Evolutionary conservation across 2,888 invertebrate species (phyloP).

Genomic region (Selenia dentaria): DNA sequence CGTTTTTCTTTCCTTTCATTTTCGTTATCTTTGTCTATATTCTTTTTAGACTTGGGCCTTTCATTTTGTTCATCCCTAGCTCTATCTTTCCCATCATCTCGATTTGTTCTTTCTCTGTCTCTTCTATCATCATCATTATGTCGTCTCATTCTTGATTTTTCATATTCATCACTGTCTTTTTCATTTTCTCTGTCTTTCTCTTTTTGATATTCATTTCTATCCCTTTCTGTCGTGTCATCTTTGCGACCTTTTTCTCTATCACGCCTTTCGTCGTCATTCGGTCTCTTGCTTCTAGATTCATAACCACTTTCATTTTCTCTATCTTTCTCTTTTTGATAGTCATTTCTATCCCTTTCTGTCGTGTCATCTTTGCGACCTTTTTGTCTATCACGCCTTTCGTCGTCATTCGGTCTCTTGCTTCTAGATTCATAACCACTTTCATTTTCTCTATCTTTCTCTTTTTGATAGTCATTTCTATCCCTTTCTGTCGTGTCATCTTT

Average conservation of each 20-base stretch:
- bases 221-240: conserved; percentile 17
- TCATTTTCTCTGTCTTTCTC: conserved; percentile 8
- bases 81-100: conserved; percentile 22
- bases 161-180: conserved; percentile 10
- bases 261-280: conserved; percentile 25
- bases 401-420: conserved; percentile 24
- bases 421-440: conserved; percentile 16
- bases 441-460: conserved; percentile 10
- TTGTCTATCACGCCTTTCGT: conserved; percentile 20
- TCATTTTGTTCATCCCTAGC: conserved; percentile 20
- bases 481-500: conserved; percentile 18
- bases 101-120: conserved; percentile 19
- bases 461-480: conserved; percentile 5
- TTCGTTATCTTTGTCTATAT: conserved; percentile 8
- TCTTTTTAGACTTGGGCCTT: conserved; percentile 13
- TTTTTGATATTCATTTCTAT: conserved; percentile 5
- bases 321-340: conserved; percentile 7
- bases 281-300: conserved; percentile 20
- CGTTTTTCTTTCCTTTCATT: conserved; percentile 11
- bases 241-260: conserved; percentile 9
- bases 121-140: conserved; percentile 8
- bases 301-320: conserved; percentile 12
- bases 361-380: conserved; percentile 10
- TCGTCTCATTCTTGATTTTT: conserved; percentile 11
- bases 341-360: conserved; percentile 11